Evolutionary conservation across 2,113 vertebrate genomes (phyloP).

Genomic region (Mustela nigripes): DNA sequence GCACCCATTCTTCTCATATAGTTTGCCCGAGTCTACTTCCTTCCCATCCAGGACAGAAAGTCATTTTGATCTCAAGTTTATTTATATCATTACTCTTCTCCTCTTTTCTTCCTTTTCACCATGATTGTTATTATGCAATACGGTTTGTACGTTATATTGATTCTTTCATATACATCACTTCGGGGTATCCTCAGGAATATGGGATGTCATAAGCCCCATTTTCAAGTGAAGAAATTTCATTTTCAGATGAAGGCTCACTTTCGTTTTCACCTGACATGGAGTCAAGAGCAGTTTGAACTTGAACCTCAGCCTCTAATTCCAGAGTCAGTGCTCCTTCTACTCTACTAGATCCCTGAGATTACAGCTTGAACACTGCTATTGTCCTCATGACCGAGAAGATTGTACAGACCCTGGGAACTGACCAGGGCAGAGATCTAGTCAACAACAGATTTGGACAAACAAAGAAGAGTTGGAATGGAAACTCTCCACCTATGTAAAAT

Average conservation of each 20-base stretch:
- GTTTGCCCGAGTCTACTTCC: background rate
- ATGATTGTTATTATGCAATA: background rate
- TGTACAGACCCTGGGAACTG: background rate
- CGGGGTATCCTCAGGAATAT: background rate
- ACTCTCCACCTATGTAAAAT: background rate
- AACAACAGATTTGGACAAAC: background rate
- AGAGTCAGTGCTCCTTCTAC: background rate
- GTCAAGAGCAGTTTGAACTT: background rate
- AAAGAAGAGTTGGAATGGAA: background rate
- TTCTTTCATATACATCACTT: background rate
- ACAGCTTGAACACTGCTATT: rapidly evolving
- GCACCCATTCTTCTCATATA: background rate
- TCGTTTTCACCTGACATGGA: background rate
- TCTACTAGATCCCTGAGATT: background rate
- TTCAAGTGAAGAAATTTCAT: background rate
- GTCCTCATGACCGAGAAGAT: background rate
- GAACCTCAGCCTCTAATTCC: background rate
- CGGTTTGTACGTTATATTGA: background rate
- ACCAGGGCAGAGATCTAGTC: background rate
- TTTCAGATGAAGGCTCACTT: background rate
- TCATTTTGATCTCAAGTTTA: background rate
- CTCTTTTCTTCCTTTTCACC: background rate
- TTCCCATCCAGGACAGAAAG: background rate
- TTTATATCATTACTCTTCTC: background rate
- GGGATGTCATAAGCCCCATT: background rate